Base-by-base conservation (phyloP, 2,113 vertebrate genomes). In the Lathamus discolor region DNA sequence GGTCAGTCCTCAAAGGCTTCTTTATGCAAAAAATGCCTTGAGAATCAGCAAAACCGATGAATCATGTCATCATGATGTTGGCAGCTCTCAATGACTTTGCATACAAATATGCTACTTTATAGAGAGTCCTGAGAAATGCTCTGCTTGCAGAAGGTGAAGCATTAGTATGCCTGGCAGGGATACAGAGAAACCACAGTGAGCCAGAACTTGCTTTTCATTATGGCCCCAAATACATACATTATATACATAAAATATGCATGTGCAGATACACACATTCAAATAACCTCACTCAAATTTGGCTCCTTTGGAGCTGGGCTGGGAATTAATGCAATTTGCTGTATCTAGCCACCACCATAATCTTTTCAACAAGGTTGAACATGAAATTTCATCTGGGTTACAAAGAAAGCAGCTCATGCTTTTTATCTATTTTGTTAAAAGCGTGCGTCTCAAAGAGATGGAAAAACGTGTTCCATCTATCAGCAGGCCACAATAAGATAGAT, bases 21-120 rank as follows among this genome's bases (percentile, higher is more conserved):
- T 98, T 98, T 98, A 97, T 97, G 93, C 86, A 92, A 91, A 96
- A 96, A 96, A 94, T 91, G 94, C 95, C 94, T 96, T 97, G 89
- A 97, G 96, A 97, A 95, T 94, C 94, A 96, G 94, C 83, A 93
- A 96, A 97, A 97, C 90, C 83, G 29, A 97, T 97, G 97, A 97
- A 97, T 97, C 96, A 97, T 96, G 95, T 97, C 95, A 96, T 97
- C 96, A 87, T 88, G 91, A 94, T 95, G 94, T 90, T 97, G 95
- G 97, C 96, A 97, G 94, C 93, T 55, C 92, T 98, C 91, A 97
- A 97, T 96, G 92, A 87, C 93, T 90, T 95, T 95, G 90, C 94
- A 97, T 90, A 97, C 97, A 97, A 97, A 96, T 96, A 96, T 93
- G 91, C 94, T 92, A 72, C 92, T 96, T 96, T 90, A 95, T 92